phyloP scores from a whole-genome alignment of 1,140 invertebrate species.

The Drosophila nikananu region DNA sequence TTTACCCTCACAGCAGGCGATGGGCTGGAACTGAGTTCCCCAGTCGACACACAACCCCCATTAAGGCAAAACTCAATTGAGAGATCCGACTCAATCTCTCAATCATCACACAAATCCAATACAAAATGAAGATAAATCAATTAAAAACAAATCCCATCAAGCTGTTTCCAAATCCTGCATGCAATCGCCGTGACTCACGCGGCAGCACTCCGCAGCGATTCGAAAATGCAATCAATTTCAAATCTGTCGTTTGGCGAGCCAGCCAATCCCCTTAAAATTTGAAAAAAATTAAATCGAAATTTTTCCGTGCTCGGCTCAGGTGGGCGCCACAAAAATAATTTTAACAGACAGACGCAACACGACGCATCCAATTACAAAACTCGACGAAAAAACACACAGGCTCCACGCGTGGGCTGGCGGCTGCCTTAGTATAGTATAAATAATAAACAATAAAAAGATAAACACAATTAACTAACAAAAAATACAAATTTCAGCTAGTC shows the following conservation, averaged over 20 bases:
- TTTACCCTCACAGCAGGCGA: constrained; percentile 57
- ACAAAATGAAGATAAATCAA: constrained; percentile 74
- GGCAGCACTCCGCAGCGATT: constrained; percentile 8
- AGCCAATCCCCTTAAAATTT: constrained; percentile 58
- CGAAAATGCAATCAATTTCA: constrained; percentile 61
- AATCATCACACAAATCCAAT: constrained; percentile 68
- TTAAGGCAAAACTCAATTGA: constrained; percentile 38
- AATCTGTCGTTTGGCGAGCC: constrained; percentile 43
- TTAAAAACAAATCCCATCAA: constrained; percentile 69
- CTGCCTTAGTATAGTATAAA: constrained; percentile 48
- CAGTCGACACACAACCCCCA: constrained; percentile 25
- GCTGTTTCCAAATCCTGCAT: constrained; percentile 35
- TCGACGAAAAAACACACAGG: constrained; percentile 27
- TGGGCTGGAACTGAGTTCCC: constrained; percentile 4
- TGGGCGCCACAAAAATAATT: constrained; percentile 60
- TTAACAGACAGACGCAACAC: constrained; percentile 37
- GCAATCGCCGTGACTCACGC: constrained; percentile 58
- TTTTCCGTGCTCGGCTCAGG: constrained; percentile 29
- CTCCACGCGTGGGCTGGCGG: constrained; percentile 56
- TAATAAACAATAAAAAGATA: constrained; percentile 43
- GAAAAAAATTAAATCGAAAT: constrained; percentile 24
- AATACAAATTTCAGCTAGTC: constrained; percentile 52
- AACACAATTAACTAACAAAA: constrained; percentile 54
- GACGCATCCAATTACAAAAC: constrained; percentile 77
- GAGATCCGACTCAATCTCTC: constrained; percentile 37